Percentiles rank a stretch among this genome's conserved stretches.
Conservation (phyloP, 1,140 invertebrate genomes). For the Drosophila fuyamai region DNA sequence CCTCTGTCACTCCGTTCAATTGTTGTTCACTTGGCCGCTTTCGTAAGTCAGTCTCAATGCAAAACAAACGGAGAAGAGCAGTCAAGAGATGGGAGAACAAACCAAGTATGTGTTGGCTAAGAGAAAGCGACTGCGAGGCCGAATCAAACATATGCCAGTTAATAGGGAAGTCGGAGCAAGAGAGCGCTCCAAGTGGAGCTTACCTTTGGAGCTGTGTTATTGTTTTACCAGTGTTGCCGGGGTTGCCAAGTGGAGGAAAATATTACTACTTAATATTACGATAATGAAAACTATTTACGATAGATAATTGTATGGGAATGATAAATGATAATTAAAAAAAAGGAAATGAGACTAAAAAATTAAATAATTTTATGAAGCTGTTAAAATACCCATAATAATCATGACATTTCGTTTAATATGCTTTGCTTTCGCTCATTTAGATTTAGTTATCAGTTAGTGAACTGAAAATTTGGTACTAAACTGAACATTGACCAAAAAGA, state of each 20-base stretch:
- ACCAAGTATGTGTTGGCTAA: conserved; percentile 45
- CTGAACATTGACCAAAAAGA: not conserved
- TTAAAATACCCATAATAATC: not conserved
- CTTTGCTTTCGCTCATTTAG: not conserved
- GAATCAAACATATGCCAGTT: conserved; percentile 15
- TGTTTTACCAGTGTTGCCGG: conserved; percentile 20
- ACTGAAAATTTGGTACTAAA: not conserved
- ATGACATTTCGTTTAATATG: not conserved
- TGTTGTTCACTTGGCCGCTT: conserved; percentile 72
- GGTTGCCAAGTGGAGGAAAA: conserved; percentile 4
- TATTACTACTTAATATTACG: not conserved
- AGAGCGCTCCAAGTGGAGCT: conserved; percentile 29
- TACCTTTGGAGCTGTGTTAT: conserved; percentile 12
- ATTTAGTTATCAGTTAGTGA: not conserved
- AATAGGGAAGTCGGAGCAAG: conserved; percentile 8
- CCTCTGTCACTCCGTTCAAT: conserved; percentile 27
- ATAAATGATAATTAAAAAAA: not conserved
- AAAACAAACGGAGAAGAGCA: conserved; percentile 49
- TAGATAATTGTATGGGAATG: no score
- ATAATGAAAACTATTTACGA: not conserved
- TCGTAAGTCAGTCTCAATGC: conserved; percentile 66
- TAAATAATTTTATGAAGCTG: no score
- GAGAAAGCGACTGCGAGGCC: conserved; percentile 36
- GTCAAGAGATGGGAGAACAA: not conserved
- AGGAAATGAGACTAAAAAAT: not conserved